These are phyloP conservation scores for Cinara cedri DNA, from an alignment of 2,888 invertebrate species.

Conservation along the genomic window DNA sequence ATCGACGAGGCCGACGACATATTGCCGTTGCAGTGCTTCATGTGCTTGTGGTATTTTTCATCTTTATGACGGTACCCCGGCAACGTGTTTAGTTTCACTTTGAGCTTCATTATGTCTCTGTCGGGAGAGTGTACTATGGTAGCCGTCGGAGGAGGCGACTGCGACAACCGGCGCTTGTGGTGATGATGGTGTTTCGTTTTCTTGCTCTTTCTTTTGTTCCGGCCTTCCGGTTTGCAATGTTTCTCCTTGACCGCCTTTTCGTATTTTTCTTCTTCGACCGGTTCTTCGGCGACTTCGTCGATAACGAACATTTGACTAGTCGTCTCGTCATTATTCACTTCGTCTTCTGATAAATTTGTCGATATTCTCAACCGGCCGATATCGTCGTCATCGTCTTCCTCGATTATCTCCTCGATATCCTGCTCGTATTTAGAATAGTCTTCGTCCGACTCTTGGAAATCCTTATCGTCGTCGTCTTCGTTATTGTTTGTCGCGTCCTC, in stretches of 20 bases:
- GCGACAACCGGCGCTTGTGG: slow-evolving; percentile 59
- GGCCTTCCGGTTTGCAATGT: slow-evolving; percentile 58
- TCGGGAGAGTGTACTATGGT: slow-evolving; percentile 60
- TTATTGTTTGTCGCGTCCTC: slow-evolving; percentile 36
- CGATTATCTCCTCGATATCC: slow-evolving; percentile 58
- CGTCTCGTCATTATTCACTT: slow-evolving; percentile 55
- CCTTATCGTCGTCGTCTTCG: neutral
- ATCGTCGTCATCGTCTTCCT: slow-evolving; percentile 56
- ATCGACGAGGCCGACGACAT: slow-evolving; percentile 28
- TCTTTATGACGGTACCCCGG: slow-evolving; percentile 46
- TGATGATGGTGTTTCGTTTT: slow-evolving; percentile 60
- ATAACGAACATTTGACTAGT: slow-evolving; percentile 58
- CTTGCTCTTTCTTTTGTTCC: slow-evolving; percentile 60
- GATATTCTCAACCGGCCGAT: slow-evolving; percentile 53
- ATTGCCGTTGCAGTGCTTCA: slow-evolving; percentile 33
- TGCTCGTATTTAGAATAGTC: slow-evolving; percentile 58
- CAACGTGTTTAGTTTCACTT: slow-evolving; percentile 60
- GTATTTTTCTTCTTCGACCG: slow-evolving; percentile 45
- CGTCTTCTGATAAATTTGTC: slow-evolving; percentile 58
- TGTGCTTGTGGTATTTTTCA: slow-evolving; percentile 50
- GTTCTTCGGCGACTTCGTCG: slow-evolving; percentile 48
- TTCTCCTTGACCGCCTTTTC: slow-evolving; percentile 55
- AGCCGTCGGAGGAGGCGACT: slow-evolving; percentile 59
- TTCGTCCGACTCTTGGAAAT: slow-evolving; percentile 49
- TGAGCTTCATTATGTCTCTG: slow-evolving; percentile 60